Evolutionary conservation across 2,113 vertebrate species (phyloP).

Genomic region (Caloenas nicobarica): DNA sequence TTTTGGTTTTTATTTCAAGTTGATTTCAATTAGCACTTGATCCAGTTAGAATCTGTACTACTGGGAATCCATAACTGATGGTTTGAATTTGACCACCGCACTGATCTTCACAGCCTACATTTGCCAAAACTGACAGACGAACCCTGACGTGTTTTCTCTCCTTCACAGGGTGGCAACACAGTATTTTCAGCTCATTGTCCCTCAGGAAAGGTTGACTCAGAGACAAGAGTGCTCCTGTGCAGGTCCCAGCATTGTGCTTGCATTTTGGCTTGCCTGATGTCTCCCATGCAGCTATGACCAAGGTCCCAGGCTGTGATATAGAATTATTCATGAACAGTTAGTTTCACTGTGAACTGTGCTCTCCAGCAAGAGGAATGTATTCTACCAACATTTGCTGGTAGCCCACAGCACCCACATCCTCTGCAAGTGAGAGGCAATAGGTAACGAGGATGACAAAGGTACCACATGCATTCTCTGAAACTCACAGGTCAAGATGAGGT

Average conservation of each 20-base stretch:
- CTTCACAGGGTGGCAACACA: not conserved
- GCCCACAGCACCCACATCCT: constrained; percentile 61
- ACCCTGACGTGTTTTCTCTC: not conserved
- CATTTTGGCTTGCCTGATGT: not conserved
- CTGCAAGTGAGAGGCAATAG: constrained; percentile 23
- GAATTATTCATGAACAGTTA: not conserved
- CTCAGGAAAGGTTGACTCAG: fast-evolving
- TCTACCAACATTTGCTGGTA: constrained; percentile 38
- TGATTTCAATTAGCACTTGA: not conserved
- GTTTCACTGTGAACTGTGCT: not conserved
- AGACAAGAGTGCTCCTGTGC: not conserved
- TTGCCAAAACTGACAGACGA: not conserved
- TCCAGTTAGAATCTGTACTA: not conserved
- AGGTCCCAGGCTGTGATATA: not conserved
- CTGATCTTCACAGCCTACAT: not conserved
- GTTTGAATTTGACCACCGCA: not conserved
- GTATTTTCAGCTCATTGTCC: not conserved
- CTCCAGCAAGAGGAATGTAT: constrained; percentile 7
- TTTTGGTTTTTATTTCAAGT: not conserved
- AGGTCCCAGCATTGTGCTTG: fast-evolving
- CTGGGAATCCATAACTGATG: not conserved
- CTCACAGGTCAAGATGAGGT: not conserved
- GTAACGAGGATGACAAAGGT: not conserved
- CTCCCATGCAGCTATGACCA: not conserved
- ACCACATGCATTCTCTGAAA: fast-evolving